Percentiles rank a stretch among this genome's conserved stretches.
Conservation (phyloP, 2,888 invertebrate genomes). For the Xylophagus ater region DNA sequence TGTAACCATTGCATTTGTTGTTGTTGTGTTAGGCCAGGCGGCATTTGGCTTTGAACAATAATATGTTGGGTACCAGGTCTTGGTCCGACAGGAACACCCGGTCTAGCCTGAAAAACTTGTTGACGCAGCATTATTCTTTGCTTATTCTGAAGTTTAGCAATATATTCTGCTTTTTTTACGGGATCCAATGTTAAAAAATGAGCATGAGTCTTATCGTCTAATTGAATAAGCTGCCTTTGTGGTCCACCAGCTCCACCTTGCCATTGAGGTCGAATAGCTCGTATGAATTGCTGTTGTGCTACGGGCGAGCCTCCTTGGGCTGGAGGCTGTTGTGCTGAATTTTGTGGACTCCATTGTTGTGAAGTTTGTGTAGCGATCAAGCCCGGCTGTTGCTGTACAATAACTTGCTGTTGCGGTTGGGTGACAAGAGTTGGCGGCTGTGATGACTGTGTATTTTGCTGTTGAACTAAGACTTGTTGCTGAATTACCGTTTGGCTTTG, state of each 20-base stretch:
- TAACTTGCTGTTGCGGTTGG: conserved; percentile 29
- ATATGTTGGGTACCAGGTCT: conserved; percentile 47
- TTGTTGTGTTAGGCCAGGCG: conserved; percentile 51
- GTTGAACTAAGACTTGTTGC: conserved; percentile 8
- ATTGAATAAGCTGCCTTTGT: conserved; percentile 61
- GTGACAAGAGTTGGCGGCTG: conserved; percentile 5
- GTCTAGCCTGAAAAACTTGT: conserved; percentile 40
- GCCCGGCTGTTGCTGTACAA: conserved; percentile 29
- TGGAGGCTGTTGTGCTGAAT: conserved; percentile 39
- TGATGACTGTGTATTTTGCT: conserved; percentile 3
- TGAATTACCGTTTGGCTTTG: background rate
- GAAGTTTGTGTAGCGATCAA: conserved; percentile 36
- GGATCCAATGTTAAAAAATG: conserved; percentile 73
- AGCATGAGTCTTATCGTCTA: conserved; percentile 74
- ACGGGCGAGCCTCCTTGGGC: conserved; percentile 22
- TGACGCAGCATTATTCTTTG: conserved; percentile 47
- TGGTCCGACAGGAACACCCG: conserved; percentile 33
- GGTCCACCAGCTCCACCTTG: conserved; percentile 27
- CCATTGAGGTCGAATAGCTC: conserved; percentile 26
- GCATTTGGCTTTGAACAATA: conserved; percentile 57
- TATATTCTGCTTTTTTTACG: conserved; percentile 66
- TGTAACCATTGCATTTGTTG: conserved; percentile 60
- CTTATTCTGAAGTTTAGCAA: conserved; percentile 60
- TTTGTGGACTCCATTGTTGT: conserved; percentile 33
- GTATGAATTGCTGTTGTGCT: conserved; percentile 21